A percentile compares a stretch with the other conserved stretches of the same genome.
Evolutionary conservation across 1,140 invertebrate species (phyloP).

Genomic region (Plodia interpunctella): DNA sequence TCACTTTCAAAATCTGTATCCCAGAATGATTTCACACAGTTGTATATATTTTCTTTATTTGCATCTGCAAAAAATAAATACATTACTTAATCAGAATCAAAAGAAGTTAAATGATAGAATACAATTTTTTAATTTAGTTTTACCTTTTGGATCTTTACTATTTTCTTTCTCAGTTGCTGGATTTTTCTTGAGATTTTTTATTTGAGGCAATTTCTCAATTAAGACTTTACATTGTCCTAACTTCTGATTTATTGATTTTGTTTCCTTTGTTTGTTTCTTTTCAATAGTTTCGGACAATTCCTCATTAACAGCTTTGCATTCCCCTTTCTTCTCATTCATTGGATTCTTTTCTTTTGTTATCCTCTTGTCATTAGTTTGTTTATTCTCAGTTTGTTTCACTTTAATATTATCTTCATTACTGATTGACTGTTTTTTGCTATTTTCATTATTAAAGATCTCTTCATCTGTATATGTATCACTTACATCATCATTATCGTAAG

Average conservation of each 20-base stretch:
- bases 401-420: too few relatives aligned
- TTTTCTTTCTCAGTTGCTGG: conserved; percentile 15
- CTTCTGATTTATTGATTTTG: not conserved
- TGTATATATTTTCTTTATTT: conserved; percentile 30
- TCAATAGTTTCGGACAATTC: too few relatives aligned
- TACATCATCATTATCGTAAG: conserved; percentile 37
- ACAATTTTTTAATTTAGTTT: not conserved
- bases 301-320: conserved; percentile 9
- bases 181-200: not conserved
- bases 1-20: conserved; percentile 59
- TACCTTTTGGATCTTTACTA: not conserved
- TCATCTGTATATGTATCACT: conserved; percentile 67
- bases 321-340: conserved; percentile 9
- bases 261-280: conserved; percentile 8
- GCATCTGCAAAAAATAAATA: conserved; percentile 35
- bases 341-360: not conserved
- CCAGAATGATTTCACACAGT: conserved; percentile 45
- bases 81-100: not conserved
- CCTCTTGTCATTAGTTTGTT: conserved; percentile 11
- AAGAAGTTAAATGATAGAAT: too few relatives aligned
- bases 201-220: conserved; percentile 23
- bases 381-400: conserved; percentile 19
- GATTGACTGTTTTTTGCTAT: conserved; percentile 11
- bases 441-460: conserved; percentile 44
- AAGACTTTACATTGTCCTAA: conserved; percentile 22